Conservation (phyloP, 2,888 invertebrate genomes). For the Dascillus cervinus region DNA sequence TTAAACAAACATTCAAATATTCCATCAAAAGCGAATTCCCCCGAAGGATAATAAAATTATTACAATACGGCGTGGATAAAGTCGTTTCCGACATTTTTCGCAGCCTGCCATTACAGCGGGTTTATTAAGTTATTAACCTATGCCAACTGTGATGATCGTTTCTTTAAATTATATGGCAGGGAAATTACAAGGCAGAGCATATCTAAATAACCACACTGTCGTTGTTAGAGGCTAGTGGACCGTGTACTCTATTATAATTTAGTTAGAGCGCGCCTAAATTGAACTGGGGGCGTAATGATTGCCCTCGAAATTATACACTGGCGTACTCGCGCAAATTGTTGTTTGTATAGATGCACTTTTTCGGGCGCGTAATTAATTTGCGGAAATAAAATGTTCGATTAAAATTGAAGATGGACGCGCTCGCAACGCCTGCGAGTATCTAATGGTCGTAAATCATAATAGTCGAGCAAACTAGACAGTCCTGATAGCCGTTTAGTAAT, state of each 20-base stretch:
- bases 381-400: too few relatives aligned
- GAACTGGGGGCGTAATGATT: slow-evolving; percentile 17
- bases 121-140: slow-evolving; percentile 37
- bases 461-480: slow-evolving; percentile 4
- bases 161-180: slow-evolving; percentile 33
- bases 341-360: too few relatives aligned
- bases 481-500: slow-evolving; percentile 23
- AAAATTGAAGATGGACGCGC: too few relatives aligned
- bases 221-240: slow-evolving; percentile 27
- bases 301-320: slow-evolving; percentile 15
- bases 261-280: slow-evolving; percentile 13
- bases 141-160: slow-evolving; percentile 37
- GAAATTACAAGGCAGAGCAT: slow-evolving; percentile 26
- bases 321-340: slow-evolving; percentile 6
- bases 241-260: slow-evolving; percentile 18
- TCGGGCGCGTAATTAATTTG: too few relatives aligned
- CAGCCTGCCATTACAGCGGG: too few relatives aligned
- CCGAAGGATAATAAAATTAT: too few relatives aligned
- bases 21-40: too few relatives aligned
- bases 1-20: too few relatives aligned
- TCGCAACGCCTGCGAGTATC: too few relatives aligned
- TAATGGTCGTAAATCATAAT: too few relatives aligned
- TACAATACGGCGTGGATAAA: too few relatives aligned
- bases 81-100: too few relatives aligned
- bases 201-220: slow-evolving; percentile 23